Percentiles rank a stretch among this genome's conserved stretches.
phyloP scores from a whole-genome alignment of 2,888 invertebrate species.

The Drosophila planitibia region DNA sequence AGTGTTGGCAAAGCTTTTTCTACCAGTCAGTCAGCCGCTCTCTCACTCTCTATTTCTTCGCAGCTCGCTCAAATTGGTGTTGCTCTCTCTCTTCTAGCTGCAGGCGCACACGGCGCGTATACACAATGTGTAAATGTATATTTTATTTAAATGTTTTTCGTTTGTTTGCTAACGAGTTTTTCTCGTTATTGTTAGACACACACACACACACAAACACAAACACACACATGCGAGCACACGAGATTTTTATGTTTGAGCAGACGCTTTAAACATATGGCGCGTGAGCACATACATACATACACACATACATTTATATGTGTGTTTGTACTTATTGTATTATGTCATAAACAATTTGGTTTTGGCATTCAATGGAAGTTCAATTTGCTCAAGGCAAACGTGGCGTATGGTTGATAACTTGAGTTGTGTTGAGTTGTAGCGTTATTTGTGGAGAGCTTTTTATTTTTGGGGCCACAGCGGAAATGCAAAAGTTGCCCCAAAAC shows the following conservation, averaged over 20 bases:
- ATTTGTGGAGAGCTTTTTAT: constrained; percentile 41
- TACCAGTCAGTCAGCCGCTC: constrained; percentile 37
- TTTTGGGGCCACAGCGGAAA: constrained; percentile 56
- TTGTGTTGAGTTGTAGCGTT: constrained; percentile 25
- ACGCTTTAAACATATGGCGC: constrained; percentile 61
- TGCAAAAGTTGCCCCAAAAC: constrained; percentile 65
- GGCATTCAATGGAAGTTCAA: constrained; percentile 56
- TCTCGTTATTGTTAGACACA: constrained; percentile 59
- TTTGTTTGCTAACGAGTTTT: constrained; percentile 74
- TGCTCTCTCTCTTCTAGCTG: constrained; percentile 23
- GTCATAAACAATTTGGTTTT: constrained; percentile 70
- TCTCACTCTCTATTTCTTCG: constrained; percentile 44
- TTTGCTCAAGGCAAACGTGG: constrained; percentile 60
- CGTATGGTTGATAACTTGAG: constrained; percentile 33
- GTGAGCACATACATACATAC: constrained; percentile 4
- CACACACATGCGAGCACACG: constrained; percentile 5
- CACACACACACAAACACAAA: constrained; percentile 5
- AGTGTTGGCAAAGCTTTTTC: constrained; percentile 62
- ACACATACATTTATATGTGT: neutral
- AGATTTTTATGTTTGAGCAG: constrained; percentile 41
- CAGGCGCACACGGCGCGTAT: constrained; percentile 70
- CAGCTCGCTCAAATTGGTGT: constrained; percentile 19
- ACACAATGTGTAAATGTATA: constrained; percentile 59
- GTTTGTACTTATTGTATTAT: constrained; percentile 57
- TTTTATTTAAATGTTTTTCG: constrained; percentile 66